Evolutionary conservation across 2,797 vertebrate genomes (phyloP).

Genomic region (Hirundo rustica): DNA sequence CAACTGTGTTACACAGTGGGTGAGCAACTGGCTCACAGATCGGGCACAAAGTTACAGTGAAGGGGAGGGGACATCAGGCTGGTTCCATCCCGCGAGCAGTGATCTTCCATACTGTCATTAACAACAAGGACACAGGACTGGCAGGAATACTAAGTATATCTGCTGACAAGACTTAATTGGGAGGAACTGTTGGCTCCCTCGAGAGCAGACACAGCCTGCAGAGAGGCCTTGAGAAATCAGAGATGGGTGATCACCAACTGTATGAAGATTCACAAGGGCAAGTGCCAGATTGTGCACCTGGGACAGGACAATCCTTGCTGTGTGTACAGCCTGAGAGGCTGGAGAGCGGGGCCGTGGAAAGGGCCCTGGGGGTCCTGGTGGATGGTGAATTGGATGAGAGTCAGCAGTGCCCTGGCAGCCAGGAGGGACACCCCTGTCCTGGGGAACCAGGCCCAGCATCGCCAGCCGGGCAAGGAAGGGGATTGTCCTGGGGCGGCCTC

Average conservation of each 20-base stretch:
- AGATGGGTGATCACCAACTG: background rate
- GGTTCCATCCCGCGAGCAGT: background rate
- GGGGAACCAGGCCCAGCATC: background rate
- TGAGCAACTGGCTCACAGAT: background rate
- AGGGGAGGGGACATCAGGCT: no score
- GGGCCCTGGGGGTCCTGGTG: background rate
- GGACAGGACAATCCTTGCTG: background rate
- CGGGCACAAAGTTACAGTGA: accelerated
- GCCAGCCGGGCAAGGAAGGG: background rate
- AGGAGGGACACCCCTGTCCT: background rate
- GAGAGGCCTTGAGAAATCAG: background rate
- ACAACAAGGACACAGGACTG: background rate
- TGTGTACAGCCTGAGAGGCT: background rate
- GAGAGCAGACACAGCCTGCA: background rate
- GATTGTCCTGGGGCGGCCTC: background rate
- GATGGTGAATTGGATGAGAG: background rate
- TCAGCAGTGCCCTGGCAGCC: background rate
- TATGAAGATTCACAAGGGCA: no score
- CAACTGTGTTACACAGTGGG: background rate
- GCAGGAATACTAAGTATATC: background rate
- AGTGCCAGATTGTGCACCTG: accelerated
- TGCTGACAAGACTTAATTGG: background rate
- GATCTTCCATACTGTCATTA: background rate
- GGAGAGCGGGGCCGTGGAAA: background rate
- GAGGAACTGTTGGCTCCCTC: background rate